Evolutionary conservation across 1,140 invertebrate species (phyloP).

Genomic region (Oppia nitens): DNA sequence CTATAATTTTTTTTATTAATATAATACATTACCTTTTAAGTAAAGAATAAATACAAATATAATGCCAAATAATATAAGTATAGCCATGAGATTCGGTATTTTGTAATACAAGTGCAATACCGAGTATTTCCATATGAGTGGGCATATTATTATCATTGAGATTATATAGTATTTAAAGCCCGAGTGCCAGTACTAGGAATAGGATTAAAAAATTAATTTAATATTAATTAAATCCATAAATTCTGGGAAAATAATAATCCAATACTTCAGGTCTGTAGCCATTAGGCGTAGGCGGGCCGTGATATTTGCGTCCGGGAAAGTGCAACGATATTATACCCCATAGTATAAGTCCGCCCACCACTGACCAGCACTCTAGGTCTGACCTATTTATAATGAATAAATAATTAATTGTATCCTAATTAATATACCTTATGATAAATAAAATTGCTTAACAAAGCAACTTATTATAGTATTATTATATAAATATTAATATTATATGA

Average conservation of each 20-base stretch:
- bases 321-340: slow-evolving; percentile 12
- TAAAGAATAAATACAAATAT: slow-evolving; percentile 21
- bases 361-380: slow-evolving; percentile 6
- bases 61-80: slow-evolving; percentile 11
- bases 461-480: too few species aligned
- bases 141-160: background rate
- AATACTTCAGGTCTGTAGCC: slow-evolving; percentile 11
- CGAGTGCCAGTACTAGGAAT: slow-evolving; percentile 3
- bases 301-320: slow-evolving; percentile 7
- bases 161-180: slow-evolving; percentile 14
- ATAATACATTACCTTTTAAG: background rate
- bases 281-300: slow-evolving; percentile 12
- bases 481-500: background rate
- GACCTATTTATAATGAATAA: background rate
- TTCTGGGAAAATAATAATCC: too few species aligned
- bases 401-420: too few species aligned
- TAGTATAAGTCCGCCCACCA: background rate
- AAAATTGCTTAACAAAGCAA: too few species aligned
- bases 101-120: slow-evolving; percentile 16
- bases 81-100: background rate
- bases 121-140: slow-evolving; percentile 8
- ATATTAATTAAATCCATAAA: too few species aligned
- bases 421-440: too few species aligned
- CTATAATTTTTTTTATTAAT: background rate
- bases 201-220: too few species aligned